Percentiles rank a stretch among this genome's conserved stretches.
Evolutionary conservation across 2,113 vertebrate genomes (phyloP).

Genomic region (Caracal caracal): DNA sequence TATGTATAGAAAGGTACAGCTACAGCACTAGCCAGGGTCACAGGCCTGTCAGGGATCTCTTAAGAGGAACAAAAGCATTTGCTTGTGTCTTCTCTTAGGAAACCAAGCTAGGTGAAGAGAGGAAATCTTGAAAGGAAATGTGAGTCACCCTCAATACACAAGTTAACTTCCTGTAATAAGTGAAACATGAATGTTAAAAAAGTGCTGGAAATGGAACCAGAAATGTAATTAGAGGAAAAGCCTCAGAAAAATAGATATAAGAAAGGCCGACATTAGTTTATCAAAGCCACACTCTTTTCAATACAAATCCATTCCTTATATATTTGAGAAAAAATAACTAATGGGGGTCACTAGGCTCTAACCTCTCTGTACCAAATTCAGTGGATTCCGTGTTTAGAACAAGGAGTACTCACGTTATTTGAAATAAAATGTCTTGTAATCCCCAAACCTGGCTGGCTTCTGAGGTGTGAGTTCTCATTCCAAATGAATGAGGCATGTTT

Average conservation of each 20-base stretch:
- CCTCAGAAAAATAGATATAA: conserved; percentile 19
- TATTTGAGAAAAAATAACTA: conserved; percentile 54
- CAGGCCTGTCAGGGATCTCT: conserved; percentile 55
- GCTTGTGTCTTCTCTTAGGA: conserved; percentile 50
- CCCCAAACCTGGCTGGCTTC: conserved; percentile 54
- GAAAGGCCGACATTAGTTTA: background rate
- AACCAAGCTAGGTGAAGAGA: conserved; percentile 37
- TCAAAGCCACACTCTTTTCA: conserved; percentile 38
- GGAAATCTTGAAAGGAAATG: conserved; percentile 18
- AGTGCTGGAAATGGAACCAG: conserved; percentile 21
- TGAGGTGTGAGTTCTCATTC: conserved; percentile 53
- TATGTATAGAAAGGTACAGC: conserved; percentile 65
- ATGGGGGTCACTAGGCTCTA: conserved; percentile 40
- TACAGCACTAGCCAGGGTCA: conserved; percentile 51
- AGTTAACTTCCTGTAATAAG: background rate
- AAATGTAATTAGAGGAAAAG: background rate
- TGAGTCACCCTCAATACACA: background rate
- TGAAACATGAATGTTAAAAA: conserved; percentile 7
- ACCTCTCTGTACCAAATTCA: conserved; percentile 46
- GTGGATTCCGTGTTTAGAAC: conserved; percentile 25
- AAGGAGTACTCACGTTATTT: conserved; percentile 31
- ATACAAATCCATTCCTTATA: conserved; percentile 12
- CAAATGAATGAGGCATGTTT: conserved; percentile 68
- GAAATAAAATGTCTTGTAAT: conserved; percentile 72
- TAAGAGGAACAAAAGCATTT: conserved; percentile 62